Base-by-base conservation (phyloP, 2,113 vertebrate species). In the Macquaria australasica region DNA sequence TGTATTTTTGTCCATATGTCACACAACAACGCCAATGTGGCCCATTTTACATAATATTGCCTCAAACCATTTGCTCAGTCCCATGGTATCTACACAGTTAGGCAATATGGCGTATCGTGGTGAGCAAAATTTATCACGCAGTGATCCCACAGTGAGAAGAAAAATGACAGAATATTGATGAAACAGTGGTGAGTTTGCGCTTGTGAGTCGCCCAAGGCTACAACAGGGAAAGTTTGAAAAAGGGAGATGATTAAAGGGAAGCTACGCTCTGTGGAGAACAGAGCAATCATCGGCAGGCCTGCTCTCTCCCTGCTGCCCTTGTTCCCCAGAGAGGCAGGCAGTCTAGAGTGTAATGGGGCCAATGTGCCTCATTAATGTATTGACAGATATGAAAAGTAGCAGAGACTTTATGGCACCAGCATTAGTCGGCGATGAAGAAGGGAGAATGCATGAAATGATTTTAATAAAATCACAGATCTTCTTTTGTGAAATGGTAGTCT, bases 201-300 rank as follows among this genome's bases (percentile, higher is more conserved):
- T 50, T 69, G 89, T 82, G 88, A 91, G 85, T 92, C 8, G 91
- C 94, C 92, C 63, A 8, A 51, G 93, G 94, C 93, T 78, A 92
- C n/a, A 43, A 90, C 85, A 86, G 71, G 66, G 89, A 77, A 88
- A 91, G 91, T 93, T 93, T 90, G 90, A 92, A 84, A 91, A 89
- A 84, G 86, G 78, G 84, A 86, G 90, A 94, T 95, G 95, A 95
- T 95, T 95, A 95, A 94, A 95, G 92, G 73, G 87, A 90, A 88
- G 90, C 88, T 85, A 79, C 75, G 83, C 89, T 84, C 87, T 82
- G 89, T 87, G 90, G 91, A 93, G 89, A 93, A 94, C 91, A 88
- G 88, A 91, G 90, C 91, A 93, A 93, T 94, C 93, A 91, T 79
- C 60, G 48, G 88, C 80, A 81, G 91, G 87, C 58, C 83, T 53